Evolutionary conservation across 2,797 vertebrate species (phyloP).

Genomic region (Mormyrus hasselquistii): DNA sequence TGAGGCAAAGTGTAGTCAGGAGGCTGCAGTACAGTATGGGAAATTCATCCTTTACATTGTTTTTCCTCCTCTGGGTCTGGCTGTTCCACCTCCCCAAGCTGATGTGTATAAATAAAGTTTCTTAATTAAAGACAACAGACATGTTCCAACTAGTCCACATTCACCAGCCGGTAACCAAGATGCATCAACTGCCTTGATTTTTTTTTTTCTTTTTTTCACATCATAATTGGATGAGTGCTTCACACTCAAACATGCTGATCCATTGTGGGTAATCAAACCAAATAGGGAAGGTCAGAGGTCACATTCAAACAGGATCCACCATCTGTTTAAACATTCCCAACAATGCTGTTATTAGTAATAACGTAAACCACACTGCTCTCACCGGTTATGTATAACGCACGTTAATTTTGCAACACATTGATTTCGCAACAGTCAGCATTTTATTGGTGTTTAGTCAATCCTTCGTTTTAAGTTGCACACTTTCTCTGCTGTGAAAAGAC

Average conservation of each 20-base stretch:
- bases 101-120: slow-evolving; percentile 7
- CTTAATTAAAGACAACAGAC: background rate
- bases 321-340: background rate
- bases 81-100: background rate
- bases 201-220: background rate
- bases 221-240: slow-evolving; percentile 4
- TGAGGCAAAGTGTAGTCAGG: background rate
- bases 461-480: background rate
- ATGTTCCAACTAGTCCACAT: background rate
- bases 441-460: background rate
- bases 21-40: background rate
- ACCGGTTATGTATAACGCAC: background rate
- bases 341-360: background rate
- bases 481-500: background rate
- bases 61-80: background rate
- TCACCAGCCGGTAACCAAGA: background rate
- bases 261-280: background rate
- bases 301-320: background rate
- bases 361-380: background rate
- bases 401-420: background rate
- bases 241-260: background rate
- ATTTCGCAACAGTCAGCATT: background rate
- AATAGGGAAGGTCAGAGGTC: background rate
- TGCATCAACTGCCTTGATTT: background rate
- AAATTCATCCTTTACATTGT: background rate